Evolutionary conservation across 2,797 vertebrate species (phyloP).

Genomic region (Australoheros facetus): DNA sequence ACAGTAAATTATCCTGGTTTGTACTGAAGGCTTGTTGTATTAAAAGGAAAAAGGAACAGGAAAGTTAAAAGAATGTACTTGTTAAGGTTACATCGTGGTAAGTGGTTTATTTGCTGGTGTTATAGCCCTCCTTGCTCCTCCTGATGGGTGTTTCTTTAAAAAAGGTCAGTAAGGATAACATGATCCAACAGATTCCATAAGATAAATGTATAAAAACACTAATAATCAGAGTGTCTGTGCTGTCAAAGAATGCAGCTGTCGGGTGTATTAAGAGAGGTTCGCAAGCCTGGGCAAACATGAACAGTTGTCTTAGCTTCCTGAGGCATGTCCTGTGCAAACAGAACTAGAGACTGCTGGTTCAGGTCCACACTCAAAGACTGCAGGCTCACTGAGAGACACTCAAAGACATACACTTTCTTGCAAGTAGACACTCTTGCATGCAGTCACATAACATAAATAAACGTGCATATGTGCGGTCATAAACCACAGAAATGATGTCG

Average conservation of each 20-base stretch:
- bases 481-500: conserved; percentile 38
- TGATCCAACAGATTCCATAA: conserved; percentile 58
- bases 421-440: conserved; percentile 38
- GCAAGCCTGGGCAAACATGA: conserved; percentile 82
- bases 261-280: conserved; percentile 78
- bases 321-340: conserved; percentile 87
- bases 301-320: conserved; percentile 87
- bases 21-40: neutral
- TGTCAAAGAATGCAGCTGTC: conserved; percentile 82
- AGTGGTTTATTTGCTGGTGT: conserved; percentile 11
- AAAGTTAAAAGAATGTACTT: conserved; percentile 12
- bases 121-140: conserved; percentile 2
- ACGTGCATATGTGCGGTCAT: conserved; percentile 42
- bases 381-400: conserved; percentile 51
- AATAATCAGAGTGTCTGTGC: conserved; percentile 68
- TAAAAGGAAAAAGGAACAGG: neutral
- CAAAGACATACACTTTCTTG: conserved; percentile 27
- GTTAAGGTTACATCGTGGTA: conserved; percentile 9
- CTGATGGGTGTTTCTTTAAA: conserved; percentile 24
- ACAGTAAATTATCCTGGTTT: neutral
- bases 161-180: conserved; percentile 1
- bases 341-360: conserved; percentile 76
- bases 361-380: conserved; percentile 60
- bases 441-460: conserved; percentile 45
- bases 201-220: conserved; percentile 66